These are phyloP conservation scores for Dastarcus helophoroides DNA, from an alignment of 2,888 invertebrate genomes.

Conservation along the genomic window DNA sequence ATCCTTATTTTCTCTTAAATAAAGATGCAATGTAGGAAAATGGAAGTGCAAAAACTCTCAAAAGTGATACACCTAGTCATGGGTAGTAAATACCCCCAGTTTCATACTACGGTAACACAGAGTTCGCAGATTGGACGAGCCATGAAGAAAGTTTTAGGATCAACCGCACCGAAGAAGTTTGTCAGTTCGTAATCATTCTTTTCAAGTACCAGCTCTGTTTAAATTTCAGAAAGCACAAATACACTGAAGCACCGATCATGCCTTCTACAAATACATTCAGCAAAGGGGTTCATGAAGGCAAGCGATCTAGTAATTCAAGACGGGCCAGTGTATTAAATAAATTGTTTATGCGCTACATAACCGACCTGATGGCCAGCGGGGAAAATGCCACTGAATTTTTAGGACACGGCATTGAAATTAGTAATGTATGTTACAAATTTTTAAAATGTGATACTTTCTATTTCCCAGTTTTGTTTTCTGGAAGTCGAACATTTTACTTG, in stretches of 20 bases:
- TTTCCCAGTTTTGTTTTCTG: no score
- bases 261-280: slow-evolving; percentile 28
- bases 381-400: slow-evolving; percentile 48
- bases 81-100: no score
- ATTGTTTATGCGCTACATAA: slow-evolving; percentile 69
- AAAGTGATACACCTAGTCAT: no score
- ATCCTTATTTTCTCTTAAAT: no score
- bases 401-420: slow-evolving; percentile 60
- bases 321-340: slow-evolving; percentile 62
- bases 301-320: slow-evolving; percentile 43
- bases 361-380: slow-evolving; percentile 66
- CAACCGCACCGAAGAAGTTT: slow-evolving; percentile 10
- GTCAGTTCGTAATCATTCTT: slow-evolving; percentile 3
- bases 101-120: no score
- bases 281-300: slow-evolving; percentile 37
- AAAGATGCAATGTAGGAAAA: no score
- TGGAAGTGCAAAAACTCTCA: no score
- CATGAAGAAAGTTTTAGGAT: slow-evolving; percentile 20
- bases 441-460: slow-evolving; percentile 5
- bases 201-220: slow-evolving; percentile 4
- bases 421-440: slow-evolving; percentile 40
- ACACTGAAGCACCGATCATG: slow-evolving; percentile 22
- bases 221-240: slow-evolving; percentile 23
- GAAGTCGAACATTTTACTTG: no score
- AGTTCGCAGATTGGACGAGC: no score